Evolutionary conservation across 1,140 invertebrate species (phyloP), one percentile per base, ranked within the genome.

Genomic region (Lucilia sericata): DNA sequence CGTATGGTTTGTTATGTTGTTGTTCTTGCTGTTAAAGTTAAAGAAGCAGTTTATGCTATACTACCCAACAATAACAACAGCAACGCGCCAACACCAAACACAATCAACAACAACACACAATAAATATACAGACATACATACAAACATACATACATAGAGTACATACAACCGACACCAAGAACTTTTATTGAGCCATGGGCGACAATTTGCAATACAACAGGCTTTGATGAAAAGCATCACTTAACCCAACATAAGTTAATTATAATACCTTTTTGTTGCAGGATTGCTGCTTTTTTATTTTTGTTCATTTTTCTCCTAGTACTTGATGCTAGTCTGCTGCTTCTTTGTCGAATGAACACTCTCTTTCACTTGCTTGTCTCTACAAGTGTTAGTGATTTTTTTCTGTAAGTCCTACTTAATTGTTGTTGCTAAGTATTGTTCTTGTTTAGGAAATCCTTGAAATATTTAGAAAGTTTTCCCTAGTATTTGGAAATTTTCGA

Each of bases 211-310:
- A 82, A 82, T 82, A 82, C 82, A 70, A 82, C 25, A 65, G 55
- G 21, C 55, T 74, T 80, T 65, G 82, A 82, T 82, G 82, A 82
- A 82, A 82, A 74, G 82, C 82, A 82, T 82, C 82, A 82, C 82
- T 82, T 82, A 82, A 82, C 51, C 55, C 36, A 82, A 82, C 82
- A 74, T 70, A 82, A 74, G 82, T 74, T 82, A 82, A 82, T 82
- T 82, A 82, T 82, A 82, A 82, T 65, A 19, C 25, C 65, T 13
- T 25, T 42, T 70, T 70, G 8, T 70, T 70, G 65, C 19, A 55
- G 51, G 17, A 55, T 55, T 55, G 10, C 17, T 51, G 19, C 14
- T 80, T 13, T 42, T 9, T 9, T 14, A 9, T 80, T 80, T 0
- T 49, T 47, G 19, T 80, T 42, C 36, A 7, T 9, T 5, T 1